Evolutionary conservation across 2,888 invertebrate species (phyloP), one percentile per base, ranked within the genome.

Genomic region (Leucoma salicis): DNA sequence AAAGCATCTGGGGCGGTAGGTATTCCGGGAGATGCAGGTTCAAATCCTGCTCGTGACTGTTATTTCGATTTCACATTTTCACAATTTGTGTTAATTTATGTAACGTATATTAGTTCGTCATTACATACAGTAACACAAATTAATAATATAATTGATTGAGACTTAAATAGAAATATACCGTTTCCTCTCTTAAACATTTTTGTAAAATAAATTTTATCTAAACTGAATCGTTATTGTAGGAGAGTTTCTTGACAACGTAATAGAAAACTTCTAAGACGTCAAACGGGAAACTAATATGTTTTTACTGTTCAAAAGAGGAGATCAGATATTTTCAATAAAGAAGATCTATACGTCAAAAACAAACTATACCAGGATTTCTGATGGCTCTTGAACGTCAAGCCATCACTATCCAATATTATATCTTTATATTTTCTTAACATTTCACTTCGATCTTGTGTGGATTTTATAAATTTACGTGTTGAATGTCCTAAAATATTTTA

Each of bases 301-400:
- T 35, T 41, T 38, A 35, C 33, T 18, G 12, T 35, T 11, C 29
- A 31, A 29, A 32, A 35, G 37, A 37, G 37, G 34, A 38, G 0
- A 39, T 29, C 14, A 18, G 41, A 42, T 21, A 31, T 29, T 42
- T 53, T 52, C 24, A 37, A 40, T 18, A 27, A 15, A 29, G 32
- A 36, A 43, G 42, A 42, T 27, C 11, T 27, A 27, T 27, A 27
- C 11, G 27, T 27, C 27, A 27, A n/a, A 39, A 14, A 35, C 39
- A 38, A 33, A 33, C 18, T 18, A 11, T 33, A 33, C 33, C 12
- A n/a, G 12, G 27, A 12, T 27, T n/a, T n/a, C n/a, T 27, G 12
- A 12, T 27, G 12, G 27, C 12, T n/a, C 4, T 27, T 27, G 27
- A 27, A 27, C 35, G 25, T 24, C 25, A 0, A 35, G n/a, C 8